These are phyloP conservation scores for Ciona savignyi DNA, from an alignment of 23 tunicate species.

Conservation along the genomic window DNA sequence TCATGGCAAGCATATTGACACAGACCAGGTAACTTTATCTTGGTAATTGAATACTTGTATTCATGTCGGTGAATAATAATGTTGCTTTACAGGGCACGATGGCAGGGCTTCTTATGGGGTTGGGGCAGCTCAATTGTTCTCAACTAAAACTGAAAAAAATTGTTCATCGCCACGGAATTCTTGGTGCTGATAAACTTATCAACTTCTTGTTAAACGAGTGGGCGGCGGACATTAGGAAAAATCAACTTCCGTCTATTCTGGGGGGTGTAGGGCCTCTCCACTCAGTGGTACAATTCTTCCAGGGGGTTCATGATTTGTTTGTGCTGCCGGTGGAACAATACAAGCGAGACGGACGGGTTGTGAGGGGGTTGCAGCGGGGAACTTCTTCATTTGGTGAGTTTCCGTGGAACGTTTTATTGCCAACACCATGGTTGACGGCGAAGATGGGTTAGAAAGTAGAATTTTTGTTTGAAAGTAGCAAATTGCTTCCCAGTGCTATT, in stretches of 20 bases:
- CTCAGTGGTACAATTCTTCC: conserved; percentile 75
- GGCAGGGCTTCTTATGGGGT: conserved; percentile 82
- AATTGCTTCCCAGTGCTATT: too few species aligned
- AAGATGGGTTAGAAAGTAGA: too few species aligned
- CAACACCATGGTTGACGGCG: too few species aligned
- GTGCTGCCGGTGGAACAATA: conserved; percentile 92
- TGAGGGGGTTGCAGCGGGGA: conserved; percentile 84
- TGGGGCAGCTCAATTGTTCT: conserved; percentile 80
- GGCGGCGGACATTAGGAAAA: conserved; percentile 81
- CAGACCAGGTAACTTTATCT: conserved; percentile 35
- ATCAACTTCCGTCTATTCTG: conserved; percentile 84
- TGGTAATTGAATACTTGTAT: background rate
- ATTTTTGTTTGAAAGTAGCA: too few species aligned
- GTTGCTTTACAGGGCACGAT: conserved; percentile 48
- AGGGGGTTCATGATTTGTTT: conserved; percentile 77
- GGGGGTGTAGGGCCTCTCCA: conserved; percentile 98
- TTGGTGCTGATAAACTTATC: conserved; percentile 66
- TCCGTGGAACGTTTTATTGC: too few species aligned
- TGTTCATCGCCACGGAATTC: conserved; percentile 54
- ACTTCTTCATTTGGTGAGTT: conserved; percentile 75
- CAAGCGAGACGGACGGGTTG: conserved; percentile 82
- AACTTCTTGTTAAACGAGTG: conserved; percentile 67
- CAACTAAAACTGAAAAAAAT: conserved; percentile 60
- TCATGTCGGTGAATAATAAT: too few species aligned
- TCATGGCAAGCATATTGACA: conserved; percentile 76